These are phyloP conservation scores for Plectropomus leopardus DNA, from an alignment of 2,113 vertebrate species.

Conservation along the genomic window DNA sequence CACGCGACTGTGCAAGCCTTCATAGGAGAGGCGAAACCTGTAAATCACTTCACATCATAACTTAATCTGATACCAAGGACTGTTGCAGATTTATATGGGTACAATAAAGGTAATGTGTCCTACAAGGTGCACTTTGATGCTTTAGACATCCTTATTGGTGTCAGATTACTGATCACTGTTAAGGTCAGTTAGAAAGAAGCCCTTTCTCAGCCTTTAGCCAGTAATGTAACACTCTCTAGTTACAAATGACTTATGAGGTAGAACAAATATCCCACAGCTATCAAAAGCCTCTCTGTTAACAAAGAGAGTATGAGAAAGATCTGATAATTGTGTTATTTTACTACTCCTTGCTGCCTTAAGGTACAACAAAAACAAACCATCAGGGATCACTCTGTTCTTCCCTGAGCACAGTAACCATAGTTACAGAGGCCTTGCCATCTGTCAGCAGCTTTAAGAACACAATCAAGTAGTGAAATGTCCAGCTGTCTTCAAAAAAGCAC, in stretches of 20 bases:
- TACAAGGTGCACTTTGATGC: constrained; percentile 28
- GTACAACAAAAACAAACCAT: constrained; percentile 46
- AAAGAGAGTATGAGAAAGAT: neutral
- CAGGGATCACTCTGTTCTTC: constrained; percentile 28
- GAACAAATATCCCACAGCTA: neutral
- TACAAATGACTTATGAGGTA: neutral
- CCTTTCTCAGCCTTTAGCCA: constrained; percentile 5
- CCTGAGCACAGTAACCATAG: constrained; percentile 47
- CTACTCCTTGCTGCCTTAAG: neutral
- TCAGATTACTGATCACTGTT: constrained; percentile 43
- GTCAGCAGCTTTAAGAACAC: constrained; percentile 34
- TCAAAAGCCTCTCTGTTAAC: neutral
- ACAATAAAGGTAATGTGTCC: constrained; percentile 13
- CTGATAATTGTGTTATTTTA: constrained; percentile 14
- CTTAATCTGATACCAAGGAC: neutral
- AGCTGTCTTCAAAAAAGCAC: constrained; percentile 6
- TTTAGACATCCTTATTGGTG: neutral
- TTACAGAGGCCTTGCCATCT: constrained; percentile 41
- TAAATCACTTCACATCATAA: neutral
- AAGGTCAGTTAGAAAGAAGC: neutral
- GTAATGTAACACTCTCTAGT: constrained; percentile 5
- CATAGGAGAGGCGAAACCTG: neutral
- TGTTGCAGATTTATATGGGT: neutral
- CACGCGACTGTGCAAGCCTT: neutral
- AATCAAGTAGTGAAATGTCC: constrained; percentile 23